Percentiles rank a stretch among this genome's conserved stretches.
Evolutionary conservation across 2,888 invertebrate genomes (phyloP).

Genomic region (Trisateles emortualis): DNA sequence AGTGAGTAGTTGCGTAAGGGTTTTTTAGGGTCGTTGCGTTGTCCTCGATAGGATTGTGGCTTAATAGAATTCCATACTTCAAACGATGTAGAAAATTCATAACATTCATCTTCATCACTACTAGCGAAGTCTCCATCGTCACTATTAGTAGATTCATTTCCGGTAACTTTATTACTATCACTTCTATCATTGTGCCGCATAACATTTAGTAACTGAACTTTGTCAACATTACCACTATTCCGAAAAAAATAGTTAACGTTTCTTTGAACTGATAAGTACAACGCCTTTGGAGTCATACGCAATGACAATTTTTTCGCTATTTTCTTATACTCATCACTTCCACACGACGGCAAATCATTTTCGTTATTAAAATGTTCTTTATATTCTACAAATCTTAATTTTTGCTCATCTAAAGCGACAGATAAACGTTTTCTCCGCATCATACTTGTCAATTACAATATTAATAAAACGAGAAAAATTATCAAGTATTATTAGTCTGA

Average conservation of each 20-base stretch:
- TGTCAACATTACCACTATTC: slow-evolving; percentile 6
- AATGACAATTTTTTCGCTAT: slow-evolving; percentile 7
- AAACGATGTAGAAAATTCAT: slow-evolving; percentile 6
- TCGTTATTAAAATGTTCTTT: slow-evolving; percentile 10
- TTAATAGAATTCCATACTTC: slow-evolving; percentile 5
- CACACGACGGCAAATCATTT: slow-evolving; percentile 9
- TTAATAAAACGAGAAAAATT: slow-evolving; percentile 3
- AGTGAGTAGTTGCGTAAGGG: slow-evolving; percentile 3
- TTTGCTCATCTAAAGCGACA: slow-evolving; percentile 15
- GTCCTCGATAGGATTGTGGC: slow-evolving; percentile 4
- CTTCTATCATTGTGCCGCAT: slow-evolving; percentile 5
- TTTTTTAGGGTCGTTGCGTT: slow-evolving; percentile 6
- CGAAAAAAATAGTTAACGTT: slow-evolving; percentile 3
- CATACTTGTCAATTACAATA: slow-evolving; percentile 1
- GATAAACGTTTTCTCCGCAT: slow-evolving; percentile 13
- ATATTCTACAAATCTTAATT: slow-evolving; percentile 6
- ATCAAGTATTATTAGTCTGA: not conserved
- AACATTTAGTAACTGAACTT: slow-evolving; percentile 4
- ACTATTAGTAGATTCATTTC: slow-evolving; percentile 4
- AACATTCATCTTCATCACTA: slow-evolving; percentile 6
- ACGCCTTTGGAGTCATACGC: slow-evolving; percentile 13
- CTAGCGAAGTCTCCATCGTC: slow-evolving; percentile 5
- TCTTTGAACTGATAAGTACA: slow-evolving; percentile 13
- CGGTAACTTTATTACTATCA: slow-evolving; percentile 5
- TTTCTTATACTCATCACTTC: slow-evolving; percentile 11